Conservation (phyloP, 2,113 vertebrate genomes). For the Neofelis nebulosa region DNA sequence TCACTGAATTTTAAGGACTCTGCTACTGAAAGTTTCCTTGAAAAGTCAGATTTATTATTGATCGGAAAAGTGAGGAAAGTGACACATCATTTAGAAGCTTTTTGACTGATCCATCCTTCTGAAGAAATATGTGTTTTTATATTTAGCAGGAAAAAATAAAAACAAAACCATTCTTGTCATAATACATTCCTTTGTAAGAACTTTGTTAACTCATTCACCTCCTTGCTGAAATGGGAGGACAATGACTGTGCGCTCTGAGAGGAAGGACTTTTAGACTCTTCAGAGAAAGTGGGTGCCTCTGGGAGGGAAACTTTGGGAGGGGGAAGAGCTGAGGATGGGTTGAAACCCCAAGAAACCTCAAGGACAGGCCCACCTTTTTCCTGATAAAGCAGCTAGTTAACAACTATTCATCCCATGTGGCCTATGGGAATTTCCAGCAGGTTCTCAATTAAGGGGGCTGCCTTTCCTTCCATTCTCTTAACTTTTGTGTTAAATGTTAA, state of each 20-base stretch:
- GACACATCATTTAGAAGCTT: not conserved
- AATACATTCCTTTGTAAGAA: not conserved
- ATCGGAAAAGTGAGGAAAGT: not conserved
- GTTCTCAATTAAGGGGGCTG: slow-evolving; percentile 68
- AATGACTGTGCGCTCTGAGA: not conserved
- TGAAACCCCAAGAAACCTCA: not conserved
- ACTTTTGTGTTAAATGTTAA: slow-evolving; percentile 94
- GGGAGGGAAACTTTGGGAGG: not conserved
- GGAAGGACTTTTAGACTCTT: slow-evolving; percentile 2
- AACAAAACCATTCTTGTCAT: not conserved
- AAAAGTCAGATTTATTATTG: not conserved
- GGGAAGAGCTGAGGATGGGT: too few species aligned
- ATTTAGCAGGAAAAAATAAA: not conserved
- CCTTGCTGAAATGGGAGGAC: not conserved
- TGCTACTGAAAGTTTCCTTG: not conserved
- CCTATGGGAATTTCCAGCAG: slow-evolving; percentile 79
- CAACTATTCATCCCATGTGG: slow-evolving; percentile 72
- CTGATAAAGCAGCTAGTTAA: not conserved
- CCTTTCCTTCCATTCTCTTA: slow-evolving; percentile 87
- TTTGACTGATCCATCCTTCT: not conserved
- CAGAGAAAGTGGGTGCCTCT: not conserved
- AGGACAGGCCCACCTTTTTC: not conserved
- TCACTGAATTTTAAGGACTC: not conserved
- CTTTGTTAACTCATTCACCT: not conserved
- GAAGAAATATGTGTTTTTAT: not conserved